A percentile compares a stretch with the other conserved stretches of the same genome.
Evolutionary conservation across 2,113 vertebrate species (phyloP).

Genomic region (Lophochroa leadbeateri): DNA sequence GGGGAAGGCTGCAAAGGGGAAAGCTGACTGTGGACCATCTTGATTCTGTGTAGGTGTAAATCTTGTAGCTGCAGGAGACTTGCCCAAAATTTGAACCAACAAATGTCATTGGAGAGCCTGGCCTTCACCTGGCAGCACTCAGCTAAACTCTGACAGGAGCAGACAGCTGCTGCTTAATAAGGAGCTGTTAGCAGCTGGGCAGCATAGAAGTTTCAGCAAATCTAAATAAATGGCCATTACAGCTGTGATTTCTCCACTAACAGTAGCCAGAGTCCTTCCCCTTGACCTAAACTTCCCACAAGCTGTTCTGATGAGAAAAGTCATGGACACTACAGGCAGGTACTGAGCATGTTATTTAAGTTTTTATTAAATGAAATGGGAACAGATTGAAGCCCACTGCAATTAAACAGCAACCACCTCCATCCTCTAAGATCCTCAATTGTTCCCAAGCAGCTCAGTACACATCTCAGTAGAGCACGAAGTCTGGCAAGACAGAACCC

Average conservation of each 20-base stretch:
- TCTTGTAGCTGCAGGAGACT: background rate
- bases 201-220: background rate
- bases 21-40: background rate
- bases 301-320: background rate
- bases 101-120: background rate
- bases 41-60: background rate
- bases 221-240: background rate
- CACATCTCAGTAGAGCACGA: background rate
- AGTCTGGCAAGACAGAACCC: background rate
- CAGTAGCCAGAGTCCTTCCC: background rate
- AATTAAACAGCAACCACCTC: background rate
- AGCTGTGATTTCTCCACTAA: background rate
- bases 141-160: background rate
- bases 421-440: background rate
- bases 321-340: rapidly evolving
- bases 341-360: background rate
- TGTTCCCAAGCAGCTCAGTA: background rate
- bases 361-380: background rate
- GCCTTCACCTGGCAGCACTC: background rate
- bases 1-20: background rate
- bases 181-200: background rate
- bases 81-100: background rate
- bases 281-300: background rate
- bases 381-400: background rate
- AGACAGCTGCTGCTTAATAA: background rate